Base-by-base conservation (phyloP, 1,140 invertebrate genomes). In the Brachionus angularis region DNA sequence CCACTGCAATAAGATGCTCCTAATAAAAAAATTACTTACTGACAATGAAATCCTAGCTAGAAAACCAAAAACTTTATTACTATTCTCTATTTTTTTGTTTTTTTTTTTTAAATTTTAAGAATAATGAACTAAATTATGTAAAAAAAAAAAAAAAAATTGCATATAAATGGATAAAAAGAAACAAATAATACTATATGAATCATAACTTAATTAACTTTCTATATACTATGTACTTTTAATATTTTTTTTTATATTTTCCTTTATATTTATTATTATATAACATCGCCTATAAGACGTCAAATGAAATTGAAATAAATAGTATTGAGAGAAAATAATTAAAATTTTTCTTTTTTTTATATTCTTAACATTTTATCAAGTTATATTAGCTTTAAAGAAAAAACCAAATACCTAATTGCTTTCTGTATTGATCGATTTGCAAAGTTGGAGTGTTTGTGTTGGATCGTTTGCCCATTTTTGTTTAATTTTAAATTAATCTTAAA, bases 381-480 rank as follows among this genome's bases (percentile, higher is more conserved):
- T n/a, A n/a, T n/a, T n/a, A n/a, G n/a, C n/a, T n/a, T n/a, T 42
- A 42, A 42, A 42, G 16, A 10, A 10, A 10, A 16, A 16, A 10
- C 39, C 39, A 16, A 10, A 10, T 42, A 29, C 62, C 62, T 12
- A 67, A 23, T 67, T 67, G 62, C 29, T 67, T 67, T 21, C 62
- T 27, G 44, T 67, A 47, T 1, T 46, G 47, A 12, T 67, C 62
- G 7, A 67, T 67, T 12, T 18, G 62, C 29, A 50, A n/a, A 3
- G 21, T 67, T 33, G 62, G 42, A 1, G 33, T 42, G 18, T 7
- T 67, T 46, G 42, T 18, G 21, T 29, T 25, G 34, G 62, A 46
- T 50, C 31, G 18, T 31, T 50, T 67, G 42, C 18, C 42, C 62
- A 67, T 67, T 64, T 67, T 67, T n/a, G n/a, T n/a, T n/a, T n/a